These are phyloP conservation scores for Cyanoramphus novaezelandiae DNA, from an alignment of 2,113 vertebrate species.

Conservation along the genomic window DNA sequence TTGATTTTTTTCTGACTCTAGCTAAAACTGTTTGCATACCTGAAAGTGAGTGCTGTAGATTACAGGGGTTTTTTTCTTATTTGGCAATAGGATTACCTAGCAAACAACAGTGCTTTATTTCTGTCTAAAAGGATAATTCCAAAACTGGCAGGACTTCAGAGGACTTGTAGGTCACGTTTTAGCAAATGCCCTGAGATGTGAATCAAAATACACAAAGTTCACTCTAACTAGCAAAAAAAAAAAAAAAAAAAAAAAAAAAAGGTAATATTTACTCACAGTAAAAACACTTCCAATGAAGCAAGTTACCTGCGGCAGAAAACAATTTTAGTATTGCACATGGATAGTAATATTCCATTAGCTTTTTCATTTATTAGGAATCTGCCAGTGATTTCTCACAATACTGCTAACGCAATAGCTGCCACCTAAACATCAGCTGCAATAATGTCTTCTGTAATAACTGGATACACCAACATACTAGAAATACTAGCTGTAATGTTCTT, in stretches of 20 bases:
- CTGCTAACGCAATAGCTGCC: not conserved
- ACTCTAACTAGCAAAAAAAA: not conserved
- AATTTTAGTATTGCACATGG: not conserved
- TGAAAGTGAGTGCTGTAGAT: not conserved
- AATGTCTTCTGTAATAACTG: not conserved
- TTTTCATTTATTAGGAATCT: not conserved
- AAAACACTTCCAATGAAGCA: not conserved
- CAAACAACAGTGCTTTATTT: not conserved
- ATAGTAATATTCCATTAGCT: not conserved
- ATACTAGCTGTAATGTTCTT: not conserved
- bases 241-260: not conserved
- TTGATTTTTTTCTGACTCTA: not conserved
- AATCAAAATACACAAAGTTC: not conserved
- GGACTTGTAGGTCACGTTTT: not conserved
- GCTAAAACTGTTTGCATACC: not conserved
- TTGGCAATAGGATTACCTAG: not conserved
- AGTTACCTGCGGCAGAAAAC: not conserved
- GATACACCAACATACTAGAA: not conserved
- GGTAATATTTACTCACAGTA: not conserved
- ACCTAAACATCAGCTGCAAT: not conserved
- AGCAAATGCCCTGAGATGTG: not conserved
- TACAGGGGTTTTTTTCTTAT: not conserved
- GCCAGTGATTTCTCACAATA: not conserved
- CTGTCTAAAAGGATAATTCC: not conserved
- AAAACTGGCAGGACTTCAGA: not conserved